phyloP scores from a whole-genome alignment of 2,888 invertebrate genomes.

The Strigamia crassipes region DNA sequence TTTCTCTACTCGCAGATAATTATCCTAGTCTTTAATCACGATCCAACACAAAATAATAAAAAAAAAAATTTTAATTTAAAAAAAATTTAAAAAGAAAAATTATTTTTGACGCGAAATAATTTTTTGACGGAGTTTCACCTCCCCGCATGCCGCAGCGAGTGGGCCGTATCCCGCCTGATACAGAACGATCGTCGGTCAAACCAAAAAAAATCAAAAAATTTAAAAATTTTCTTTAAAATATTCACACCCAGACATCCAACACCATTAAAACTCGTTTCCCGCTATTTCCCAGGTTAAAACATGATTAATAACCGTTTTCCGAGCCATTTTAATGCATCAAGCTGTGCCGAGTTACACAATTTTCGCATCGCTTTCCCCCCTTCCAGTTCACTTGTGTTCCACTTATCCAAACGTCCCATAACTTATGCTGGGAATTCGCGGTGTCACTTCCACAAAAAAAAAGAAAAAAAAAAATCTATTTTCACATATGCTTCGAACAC shows the following conservation, averaged over 20 bases:
- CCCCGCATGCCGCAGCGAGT: too few relatives aligned
- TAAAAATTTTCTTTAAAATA: too few relatives aligned
- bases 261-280: too few relatives aligned
- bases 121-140: too few relatives aligned
- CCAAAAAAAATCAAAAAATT: too few relatives aligned
- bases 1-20: neutral
- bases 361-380: neutral
- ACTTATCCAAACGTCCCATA: neutral
- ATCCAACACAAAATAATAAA: neutral
- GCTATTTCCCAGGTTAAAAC: neutral
- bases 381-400: neutral
- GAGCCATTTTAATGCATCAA: neutral
- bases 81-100: too few relatives aligned
- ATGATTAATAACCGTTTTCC: neutral
- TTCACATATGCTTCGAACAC: neutral
- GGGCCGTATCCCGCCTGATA: too few relatives aligned
- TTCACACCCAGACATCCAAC: too few relatives aligned
- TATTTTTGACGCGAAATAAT: too few relatives aligned
- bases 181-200: too few relatives aligned
- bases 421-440: neutral
- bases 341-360: neutral
- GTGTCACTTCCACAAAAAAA: neutral
- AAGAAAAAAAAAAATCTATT: constrained; percentile 14
- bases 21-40: neutral
- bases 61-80: too few relatives aligned